phyloP scores from a whole-genome alignment of 2,888 invertebrate species.

The Creontiades dilutus region DNA sequence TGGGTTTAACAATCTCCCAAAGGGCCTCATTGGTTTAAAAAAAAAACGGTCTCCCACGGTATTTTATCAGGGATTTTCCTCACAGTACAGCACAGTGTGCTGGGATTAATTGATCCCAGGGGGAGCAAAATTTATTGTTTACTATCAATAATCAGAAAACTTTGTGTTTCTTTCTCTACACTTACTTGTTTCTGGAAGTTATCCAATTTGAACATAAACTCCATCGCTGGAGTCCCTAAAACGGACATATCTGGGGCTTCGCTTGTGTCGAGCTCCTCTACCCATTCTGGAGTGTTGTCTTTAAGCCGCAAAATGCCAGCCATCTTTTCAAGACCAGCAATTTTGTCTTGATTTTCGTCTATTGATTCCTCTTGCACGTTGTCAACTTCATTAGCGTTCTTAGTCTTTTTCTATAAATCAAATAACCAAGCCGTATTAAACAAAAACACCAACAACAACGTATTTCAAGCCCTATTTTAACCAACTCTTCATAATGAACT shows the following conservation, averaged over 20 bases:
- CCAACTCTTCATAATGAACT: no score
- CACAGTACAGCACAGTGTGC: no score
- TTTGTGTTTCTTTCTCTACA: no score
- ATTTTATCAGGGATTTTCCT: no score
- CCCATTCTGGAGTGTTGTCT: slow-evolving; percentile 82
- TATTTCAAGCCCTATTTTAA: no score
- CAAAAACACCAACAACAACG: no score
- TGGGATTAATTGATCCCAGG: no score
- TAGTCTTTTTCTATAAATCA: background rate
- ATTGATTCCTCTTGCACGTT: background rate
- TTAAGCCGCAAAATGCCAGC: background rate
- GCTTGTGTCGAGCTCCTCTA: slow-evolving; percentile 90
- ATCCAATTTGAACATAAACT: slow-evolving; percentile 93
- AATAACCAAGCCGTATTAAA: background rate
- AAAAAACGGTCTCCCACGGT: no score
- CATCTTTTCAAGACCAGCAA: background rate
- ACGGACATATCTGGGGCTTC: slow-evolving; percentile 90
- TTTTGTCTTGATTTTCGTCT: background rate
- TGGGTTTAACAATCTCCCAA: no score
- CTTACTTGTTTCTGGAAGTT: slow-evolving; percentile 92
- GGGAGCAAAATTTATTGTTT: no score
- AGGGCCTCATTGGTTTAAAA: no score
- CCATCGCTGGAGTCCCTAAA: slow-evolving; percentile 86
- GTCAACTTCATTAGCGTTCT: background rate
- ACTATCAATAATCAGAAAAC: no score